Conservation (phyloP, 2,113 vertebrate species). For the Aegotheles bennettii region DNA sequence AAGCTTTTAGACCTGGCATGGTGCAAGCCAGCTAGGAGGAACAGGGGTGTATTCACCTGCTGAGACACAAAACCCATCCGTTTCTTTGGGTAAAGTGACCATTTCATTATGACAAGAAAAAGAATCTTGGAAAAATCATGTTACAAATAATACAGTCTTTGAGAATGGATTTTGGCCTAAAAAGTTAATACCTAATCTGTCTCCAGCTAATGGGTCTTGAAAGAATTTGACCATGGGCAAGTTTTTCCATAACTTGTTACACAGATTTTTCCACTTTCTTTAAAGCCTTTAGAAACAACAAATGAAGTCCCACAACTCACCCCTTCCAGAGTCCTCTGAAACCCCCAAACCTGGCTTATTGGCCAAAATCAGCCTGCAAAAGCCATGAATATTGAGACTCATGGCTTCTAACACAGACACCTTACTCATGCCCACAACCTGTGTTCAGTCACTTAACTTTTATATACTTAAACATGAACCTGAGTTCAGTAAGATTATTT, state of each 20-base stretch:
- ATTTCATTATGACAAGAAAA: neutral
- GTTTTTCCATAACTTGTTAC: neutral
- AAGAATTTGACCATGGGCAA: neutral
- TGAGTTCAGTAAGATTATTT: neutral
- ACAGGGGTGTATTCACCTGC: accelerated
- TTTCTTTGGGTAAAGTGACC: neutral
- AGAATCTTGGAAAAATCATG: neutral
- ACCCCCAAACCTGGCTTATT: neutral
- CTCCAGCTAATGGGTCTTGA: neutral
- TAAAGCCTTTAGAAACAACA: neutral
- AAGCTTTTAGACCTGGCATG: neutral
- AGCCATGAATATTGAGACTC: neutral
- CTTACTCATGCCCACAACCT: neutral
- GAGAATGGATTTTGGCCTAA: neutral
- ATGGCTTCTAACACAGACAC: neutral
- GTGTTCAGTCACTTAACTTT: neutral
- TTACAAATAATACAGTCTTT: neutral
- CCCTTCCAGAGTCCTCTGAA: neutral
- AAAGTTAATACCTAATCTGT: neutral
- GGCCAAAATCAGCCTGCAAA: neutral
- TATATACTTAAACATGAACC: neutral
- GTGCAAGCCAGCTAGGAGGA: neutral
- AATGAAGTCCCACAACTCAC: neutral
- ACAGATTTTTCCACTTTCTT: neutral
- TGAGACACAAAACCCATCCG: accelerated